These are phyloP conservation scores for Gisinianus flammeolus DNA, from an alignment of 2,888 invertebrate genomes.

Conservation along the genomic window DNA sequence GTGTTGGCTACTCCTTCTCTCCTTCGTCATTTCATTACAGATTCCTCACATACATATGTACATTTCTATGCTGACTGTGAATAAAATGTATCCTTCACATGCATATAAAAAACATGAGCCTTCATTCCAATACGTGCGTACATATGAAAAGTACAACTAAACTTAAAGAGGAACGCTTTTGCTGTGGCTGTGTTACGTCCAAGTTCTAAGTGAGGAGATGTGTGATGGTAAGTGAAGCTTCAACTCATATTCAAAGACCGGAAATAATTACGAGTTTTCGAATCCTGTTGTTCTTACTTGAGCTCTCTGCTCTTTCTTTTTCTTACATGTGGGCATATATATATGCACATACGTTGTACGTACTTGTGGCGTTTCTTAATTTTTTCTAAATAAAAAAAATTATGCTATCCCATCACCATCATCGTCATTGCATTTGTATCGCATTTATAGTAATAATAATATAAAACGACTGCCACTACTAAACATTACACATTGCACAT, in stretches of 20 bases:
- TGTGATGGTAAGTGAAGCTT: slow-evolving; percentile 39
- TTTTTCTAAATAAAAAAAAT: slow-evolving; percentile 8
- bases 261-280: slow-evolving; percentile 49
- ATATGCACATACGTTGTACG: background rate
- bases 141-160: background rate
- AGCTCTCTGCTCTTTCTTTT: slow-evolving; percentile 14
- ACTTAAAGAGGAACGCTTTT: background rate
- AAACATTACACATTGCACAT: background rate
- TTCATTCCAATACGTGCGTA: background rate
- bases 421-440: background rate
- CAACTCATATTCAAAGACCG: slow-evolving; percentile 46
- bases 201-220: background rate
- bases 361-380: slow-evolving; percentile 1
- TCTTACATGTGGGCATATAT: background rate
- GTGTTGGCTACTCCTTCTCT: background rate
- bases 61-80: no score
- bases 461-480: background rate
- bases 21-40: background rate
- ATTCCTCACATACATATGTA: background rate
- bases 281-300: slow-evolving; percentile 32
- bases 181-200: background rate
- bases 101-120: background rate
- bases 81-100: background rate
- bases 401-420: slow-evolving; percentile 11
- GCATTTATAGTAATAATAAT: background rate